Base-by-base conservation (phyloP, 1,140 invertebrate genomes). In the Scaptomyza hsui region DNA sequence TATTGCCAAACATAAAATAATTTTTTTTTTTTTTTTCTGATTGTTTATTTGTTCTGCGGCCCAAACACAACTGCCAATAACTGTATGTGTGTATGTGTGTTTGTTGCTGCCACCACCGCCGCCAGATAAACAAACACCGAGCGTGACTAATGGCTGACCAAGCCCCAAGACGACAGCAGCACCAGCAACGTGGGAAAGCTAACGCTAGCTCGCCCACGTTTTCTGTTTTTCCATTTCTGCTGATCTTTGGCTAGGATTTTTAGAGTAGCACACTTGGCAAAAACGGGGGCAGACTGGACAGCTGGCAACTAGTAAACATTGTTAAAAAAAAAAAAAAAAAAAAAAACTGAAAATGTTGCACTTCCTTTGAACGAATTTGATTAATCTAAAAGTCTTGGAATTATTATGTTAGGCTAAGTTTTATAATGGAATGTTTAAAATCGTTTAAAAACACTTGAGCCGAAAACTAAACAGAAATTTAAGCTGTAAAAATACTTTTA, bases 131-230 rank as follows among this genome's bases (percentile, higher is more conserved):
- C 51, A 70, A 70, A 18, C 60, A 56, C 32, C 7, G 37, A 64
- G 67, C 60, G 44, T 70, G 67, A 70, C 67, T 70, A 70, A 70
- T 70, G 61, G 67, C 59, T 70, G 67, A 64, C 67, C 67, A 70
- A 70, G 60, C 67, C 67, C 67, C 59, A 69, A 59, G 56, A 44
- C 60, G 24, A 44, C 45, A 21, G 5, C 15, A 47, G 4, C 47
- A 49, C 18, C 53, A 12, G 10, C 51, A 70, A 70, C 67, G 67
- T 70, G 67, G 67, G 67, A 70, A 70, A 64, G 60, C 61, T 42
- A 35, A 32, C 13, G 44, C 21, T 53, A 60, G 67, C 21, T 53
- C 67, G 67, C 67, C 67, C 67, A 70, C 67, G 67, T 56, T 70
- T 41, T 64, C 1, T 29, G 26, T 29, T 29, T 2, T 29, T 29